Conservation (phyloP, 1,140 invertebrate genomes). For the Araneus ventricosus region DNA sequence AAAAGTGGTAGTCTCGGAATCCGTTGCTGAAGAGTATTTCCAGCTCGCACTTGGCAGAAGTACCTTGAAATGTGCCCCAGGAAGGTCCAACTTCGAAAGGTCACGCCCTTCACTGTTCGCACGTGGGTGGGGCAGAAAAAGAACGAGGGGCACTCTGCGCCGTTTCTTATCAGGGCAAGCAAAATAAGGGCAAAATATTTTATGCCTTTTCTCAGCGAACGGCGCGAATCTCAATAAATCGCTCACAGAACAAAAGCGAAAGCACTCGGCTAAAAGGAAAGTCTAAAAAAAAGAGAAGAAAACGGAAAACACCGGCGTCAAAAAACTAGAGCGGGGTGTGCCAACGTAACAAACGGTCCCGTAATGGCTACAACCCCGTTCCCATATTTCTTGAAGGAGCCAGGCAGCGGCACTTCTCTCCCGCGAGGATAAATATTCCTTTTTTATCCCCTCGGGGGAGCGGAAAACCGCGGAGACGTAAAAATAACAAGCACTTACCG, state of each 20-base stretch:
- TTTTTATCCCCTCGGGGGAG: neutral
- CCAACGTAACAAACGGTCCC: constrained; percentile 9
- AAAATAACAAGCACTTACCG: constrained; percentile 59
- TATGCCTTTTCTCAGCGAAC: neutral
- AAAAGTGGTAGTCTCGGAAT: too few relatives aligned
- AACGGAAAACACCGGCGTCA: neutral
- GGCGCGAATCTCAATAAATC: constrained; percentile 3
- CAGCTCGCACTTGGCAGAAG: too few relatives aligned
- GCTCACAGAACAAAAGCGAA: neutral
- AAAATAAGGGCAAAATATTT: neutral
- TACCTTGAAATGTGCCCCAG: too few relatives aligned
- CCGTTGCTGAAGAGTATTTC: too few relatives aligned
- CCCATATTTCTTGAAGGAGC: constrained; percentile 8
- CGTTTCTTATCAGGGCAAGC: neutral
- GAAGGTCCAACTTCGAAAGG: neutral
- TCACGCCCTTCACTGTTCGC: neutral
- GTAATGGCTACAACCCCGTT: neutral
- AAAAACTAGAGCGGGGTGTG: neutral
- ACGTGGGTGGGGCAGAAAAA: neutral
- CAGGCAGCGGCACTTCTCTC: neutral
- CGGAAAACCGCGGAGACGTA: constrained; percentile 8
- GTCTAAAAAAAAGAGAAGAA: neutral
- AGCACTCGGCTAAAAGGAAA: neutral
- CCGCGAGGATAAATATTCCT: constrained; percentile 7
- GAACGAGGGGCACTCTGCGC: neutral